These are phyloP conservation scores for Coracopsis vasa DNA, from an alignment of 2,113 vertebrate species.

Conservation along the genomic window DNA sequence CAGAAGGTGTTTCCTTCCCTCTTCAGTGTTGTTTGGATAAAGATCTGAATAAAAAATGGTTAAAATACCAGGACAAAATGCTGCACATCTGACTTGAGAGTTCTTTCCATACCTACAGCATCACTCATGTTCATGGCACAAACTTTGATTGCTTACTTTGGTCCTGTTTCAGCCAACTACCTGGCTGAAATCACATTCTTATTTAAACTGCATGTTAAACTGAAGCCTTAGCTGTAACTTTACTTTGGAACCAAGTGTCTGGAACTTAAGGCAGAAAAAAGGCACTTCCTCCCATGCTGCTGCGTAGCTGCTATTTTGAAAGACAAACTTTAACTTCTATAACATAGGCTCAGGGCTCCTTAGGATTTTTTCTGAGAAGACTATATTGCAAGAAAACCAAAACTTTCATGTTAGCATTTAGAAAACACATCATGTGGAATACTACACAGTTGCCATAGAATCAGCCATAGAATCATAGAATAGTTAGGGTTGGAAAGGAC, in stretches of 20 bases:
- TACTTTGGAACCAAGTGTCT: not conserved
- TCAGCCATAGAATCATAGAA: no score
- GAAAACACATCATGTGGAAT: not conserved
- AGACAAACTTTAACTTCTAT: not conserved
- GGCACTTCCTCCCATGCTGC: fast-evolving
- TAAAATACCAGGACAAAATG: not conserved
- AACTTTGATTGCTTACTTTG: not conserved
- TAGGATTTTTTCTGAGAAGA: not conserved
- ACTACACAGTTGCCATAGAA: not conserved
- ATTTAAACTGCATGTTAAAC: not conserved
- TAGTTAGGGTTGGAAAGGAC: no score
- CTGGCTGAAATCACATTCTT: not conserved
- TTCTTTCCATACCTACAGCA: not conserved
- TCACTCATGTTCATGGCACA: not conserved
- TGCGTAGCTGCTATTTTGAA: not conserved
- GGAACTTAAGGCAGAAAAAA: not conserved
- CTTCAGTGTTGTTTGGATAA: not conserved
- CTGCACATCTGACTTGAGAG: not conserved
- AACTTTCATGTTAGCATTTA: not conserved
- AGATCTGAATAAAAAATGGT: not conserved
- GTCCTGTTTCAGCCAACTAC: not conserved
- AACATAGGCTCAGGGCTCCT: not conserved
- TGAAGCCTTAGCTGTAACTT: not conserved
- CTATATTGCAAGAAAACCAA: not conserved
- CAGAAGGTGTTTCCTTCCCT: not conserved